These are phyloP conservation scores for Cyrtodaria siliqua DNA, from an alignment of 2,888 invertebrate genomes.

Conservation along the genomic window DNA sequence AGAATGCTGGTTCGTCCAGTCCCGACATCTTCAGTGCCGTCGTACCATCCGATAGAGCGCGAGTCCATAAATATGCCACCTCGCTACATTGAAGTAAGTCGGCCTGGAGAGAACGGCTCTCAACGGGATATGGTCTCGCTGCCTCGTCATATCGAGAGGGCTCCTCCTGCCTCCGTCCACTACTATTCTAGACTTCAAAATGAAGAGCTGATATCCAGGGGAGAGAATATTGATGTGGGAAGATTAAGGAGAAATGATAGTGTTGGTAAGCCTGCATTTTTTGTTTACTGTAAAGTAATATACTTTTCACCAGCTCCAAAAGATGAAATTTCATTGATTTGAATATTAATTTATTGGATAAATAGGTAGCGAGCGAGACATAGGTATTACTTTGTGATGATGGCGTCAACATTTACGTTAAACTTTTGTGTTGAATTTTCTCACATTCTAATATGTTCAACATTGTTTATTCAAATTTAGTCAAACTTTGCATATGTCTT, in stretches of 20 bases:
- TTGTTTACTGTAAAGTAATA: not conserved
- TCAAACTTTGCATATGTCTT: no score
- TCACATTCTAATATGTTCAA: no score
- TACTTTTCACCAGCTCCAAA: no score
- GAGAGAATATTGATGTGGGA: slow-evolving; percentile 5
- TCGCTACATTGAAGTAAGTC: slow-evolving; percentile 40
- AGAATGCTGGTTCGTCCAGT: no score
- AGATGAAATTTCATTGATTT: no score
- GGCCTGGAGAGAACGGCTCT: not conserved
- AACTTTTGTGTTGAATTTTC: no score
- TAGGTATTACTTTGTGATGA: no score
- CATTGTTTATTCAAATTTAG: no score
- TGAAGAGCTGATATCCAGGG: slow-evolving; percentile 25
- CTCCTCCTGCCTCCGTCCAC: slow-evolving; percentile 2
- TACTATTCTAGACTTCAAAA: slow-evolving; percentile 3
- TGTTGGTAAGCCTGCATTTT: slow-evolving; percentile 60
- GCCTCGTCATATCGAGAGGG: slow-evolving; percentile 44
- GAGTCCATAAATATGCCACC: slow-evolving; percentile 37
- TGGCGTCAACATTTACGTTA: no score
- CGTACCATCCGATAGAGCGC: not conserved
- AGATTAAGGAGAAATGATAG: slow-evolving; percentile 66
- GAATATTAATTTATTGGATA: no score
- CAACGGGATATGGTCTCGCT: slow-evolving; percentile 41
- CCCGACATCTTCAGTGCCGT: no score
- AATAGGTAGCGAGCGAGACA: no score